Conservation (phyloP, 1,140 invertebrate genomes). For the Oreohelix idahoensis region DNA sequence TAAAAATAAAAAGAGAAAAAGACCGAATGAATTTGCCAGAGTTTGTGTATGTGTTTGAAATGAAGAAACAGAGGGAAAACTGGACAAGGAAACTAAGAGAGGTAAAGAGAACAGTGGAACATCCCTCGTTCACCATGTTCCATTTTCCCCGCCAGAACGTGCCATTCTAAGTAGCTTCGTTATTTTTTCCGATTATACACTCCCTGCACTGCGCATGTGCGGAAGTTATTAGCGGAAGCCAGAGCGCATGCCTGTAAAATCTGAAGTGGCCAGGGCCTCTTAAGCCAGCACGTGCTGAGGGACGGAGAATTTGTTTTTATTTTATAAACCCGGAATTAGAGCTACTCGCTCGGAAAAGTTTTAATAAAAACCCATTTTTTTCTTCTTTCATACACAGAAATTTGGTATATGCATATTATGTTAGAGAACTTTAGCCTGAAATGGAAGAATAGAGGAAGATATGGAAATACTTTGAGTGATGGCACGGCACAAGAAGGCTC, state of each 20-base stretch:
- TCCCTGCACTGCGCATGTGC: constrained; percentile 1
- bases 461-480: no score
- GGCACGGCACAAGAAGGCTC: no score
- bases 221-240: constrained; percentile 14
- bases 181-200: not conserved
- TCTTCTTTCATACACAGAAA: no score
- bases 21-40: no score
- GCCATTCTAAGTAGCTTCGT: constrained; percentile 8
- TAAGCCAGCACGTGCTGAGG: constrained; percentile 3
- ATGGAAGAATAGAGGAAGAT: no score
- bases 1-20: no score
- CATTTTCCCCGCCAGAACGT: not conserved
- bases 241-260: constrained; percentile 10
- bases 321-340: not conserved
- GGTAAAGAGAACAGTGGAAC: not conserved
- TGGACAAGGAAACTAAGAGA: not conserved
- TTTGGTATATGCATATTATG: no score
- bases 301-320: not conserved
- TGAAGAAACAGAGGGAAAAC: not conserved
- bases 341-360: not conserved
- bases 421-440: no score
- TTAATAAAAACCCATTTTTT: no score
- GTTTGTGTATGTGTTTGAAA: not conserved
- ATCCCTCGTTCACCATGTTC: not conserved
- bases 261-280: constrained; percentile 7